Evolutionary conservation across 2,113 vertebrate species (phyloP).

Genomic region (Tragulus kanchil): DNA sequence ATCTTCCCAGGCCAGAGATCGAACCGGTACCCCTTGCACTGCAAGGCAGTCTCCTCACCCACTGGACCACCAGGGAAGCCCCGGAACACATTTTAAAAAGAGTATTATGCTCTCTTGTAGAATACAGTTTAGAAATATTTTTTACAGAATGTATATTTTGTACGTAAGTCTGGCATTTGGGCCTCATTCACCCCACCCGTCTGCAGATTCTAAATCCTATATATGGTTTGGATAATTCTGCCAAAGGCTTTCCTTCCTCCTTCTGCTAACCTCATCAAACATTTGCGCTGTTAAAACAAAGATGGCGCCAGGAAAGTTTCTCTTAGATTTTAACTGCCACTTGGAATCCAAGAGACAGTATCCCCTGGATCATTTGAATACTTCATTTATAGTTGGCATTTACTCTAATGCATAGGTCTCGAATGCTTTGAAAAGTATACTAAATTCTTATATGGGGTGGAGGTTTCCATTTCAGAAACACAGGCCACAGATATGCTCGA

Average conservation of each 20-base stretch:
- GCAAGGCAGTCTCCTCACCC: neutral
- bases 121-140: neutral
- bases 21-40: neutral
- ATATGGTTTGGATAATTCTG: constrained; percentile 49
- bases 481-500: constrained; percentile 81
- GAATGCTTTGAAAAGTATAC: constrained; percentile 83
- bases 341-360: constrained; percentile 80
- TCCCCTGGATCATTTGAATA: constrained; percentile 87
- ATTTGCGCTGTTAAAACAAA: constrained; percentile 85
- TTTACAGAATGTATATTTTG: constrained; percentile 55
- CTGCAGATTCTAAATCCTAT: constrained; percentile 53
- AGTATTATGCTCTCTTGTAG: neutral
- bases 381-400: constrained; percentile 80
- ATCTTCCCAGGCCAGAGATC: too few species aligned
- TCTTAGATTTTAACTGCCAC: constrained; percentile 77
- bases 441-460: constrained; percentile 72
- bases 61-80: neutral
- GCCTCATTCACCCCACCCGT: constrained; percentile 17
- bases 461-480: constrained; percentile 83
- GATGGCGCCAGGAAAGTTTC: constrained; percentile 84
- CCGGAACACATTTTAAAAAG: neutral
- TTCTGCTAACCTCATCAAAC: constrained; percentile 76
- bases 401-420: constrained; percentile 83
- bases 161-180: constrained; percentile 64
- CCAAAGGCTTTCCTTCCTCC: constrained; percentile 63